Conservation (phyloP, 1,140 invertebrate genomes). For the Amphibalanus amphitrite region DNA sequence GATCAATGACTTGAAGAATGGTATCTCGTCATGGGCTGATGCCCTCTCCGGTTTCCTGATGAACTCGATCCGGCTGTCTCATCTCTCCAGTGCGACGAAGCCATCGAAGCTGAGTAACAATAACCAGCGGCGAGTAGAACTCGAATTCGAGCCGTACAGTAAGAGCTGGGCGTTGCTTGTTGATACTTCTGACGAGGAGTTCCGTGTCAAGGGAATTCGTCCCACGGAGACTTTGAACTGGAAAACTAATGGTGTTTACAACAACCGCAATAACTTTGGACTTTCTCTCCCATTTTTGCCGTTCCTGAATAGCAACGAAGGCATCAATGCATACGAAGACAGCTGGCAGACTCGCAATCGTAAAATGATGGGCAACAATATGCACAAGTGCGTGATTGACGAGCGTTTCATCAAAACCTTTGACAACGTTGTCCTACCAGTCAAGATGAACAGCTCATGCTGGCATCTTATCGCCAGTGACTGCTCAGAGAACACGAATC, state of each 20-base stretch:
- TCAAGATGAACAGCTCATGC: neutral
- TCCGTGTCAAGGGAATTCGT: neutral
- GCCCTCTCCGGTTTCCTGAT: neutral
- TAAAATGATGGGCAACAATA: neutral
- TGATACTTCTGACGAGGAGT: neutral
- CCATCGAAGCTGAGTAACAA: neutral
- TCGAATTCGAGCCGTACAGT: neutral
- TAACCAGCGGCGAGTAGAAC: neutral
- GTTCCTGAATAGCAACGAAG: neutral
- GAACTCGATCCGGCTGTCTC: neutral
- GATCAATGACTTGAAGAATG: too few relatives aligned
- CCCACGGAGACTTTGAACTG: neutral
- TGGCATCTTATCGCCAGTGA: constrained; percentile 8
- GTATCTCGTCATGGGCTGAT: too few relatives aligned
- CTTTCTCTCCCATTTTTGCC: neutral
- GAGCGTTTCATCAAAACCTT: neutral
- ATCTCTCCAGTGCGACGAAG: neutral
- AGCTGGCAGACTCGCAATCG: neutral
- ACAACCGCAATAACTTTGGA: neutral
- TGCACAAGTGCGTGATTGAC: neutral
- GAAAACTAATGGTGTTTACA: neutral
- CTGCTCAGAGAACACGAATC: constrained; percentile 6
- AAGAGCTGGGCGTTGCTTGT: neutral
- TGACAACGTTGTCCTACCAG: neutral
- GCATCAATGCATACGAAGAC: neutral